phyloP scores from a whole-genome alignment of 2,888 invertebrate genomes.

The Blera fallax region DNA sequence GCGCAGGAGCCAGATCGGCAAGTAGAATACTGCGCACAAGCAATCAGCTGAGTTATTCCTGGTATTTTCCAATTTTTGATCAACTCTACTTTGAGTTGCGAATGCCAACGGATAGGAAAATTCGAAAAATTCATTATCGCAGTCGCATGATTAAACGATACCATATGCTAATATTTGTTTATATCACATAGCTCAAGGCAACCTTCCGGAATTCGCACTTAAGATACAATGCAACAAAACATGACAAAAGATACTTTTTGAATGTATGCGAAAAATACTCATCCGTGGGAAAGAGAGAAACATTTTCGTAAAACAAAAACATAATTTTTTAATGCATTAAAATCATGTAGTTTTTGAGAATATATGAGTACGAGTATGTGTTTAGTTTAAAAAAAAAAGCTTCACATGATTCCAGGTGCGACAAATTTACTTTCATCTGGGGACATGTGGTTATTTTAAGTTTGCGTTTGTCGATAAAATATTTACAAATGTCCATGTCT shows the following conservation, averaged over 20 bases:
- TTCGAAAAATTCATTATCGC: slow-evolving; percentile 8
- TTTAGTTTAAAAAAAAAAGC: not conserved
- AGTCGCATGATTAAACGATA: not conserved
- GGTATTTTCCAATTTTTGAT: slow-evolving; percentile 44
- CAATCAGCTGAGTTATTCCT: slow-evolving; percentile 45
- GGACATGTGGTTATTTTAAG: not conserved
- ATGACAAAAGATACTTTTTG: not conserved
- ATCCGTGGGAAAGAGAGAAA: not conserved
- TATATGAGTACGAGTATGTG: not conserved
- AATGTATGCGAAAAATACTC: not conserved
- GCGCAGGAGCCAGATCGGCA: slow-evolving; percentile 24
- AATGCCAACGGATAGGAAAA: not conserved
- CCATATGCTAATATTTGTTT: slow-evolving; percentile 25
- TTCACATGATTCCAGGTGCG: not conserved
- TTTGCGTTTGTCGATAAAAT: not conserved
- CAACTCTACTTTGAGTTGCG: slow-evolving; percentile 13
- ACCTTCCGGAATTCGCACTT: slow-evolving; percentile 2
- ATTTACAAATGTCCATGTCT: not conserved
- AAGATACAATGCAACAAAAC: not conserved
- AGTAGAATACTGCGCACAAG: slow-evolving; percentile 24
- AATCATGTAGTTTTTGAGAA: not conserved
- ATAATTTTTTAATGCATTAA: no score
- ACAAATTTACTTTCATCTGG: not conserved
- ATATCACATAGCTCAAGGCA: slow-evolving; percentile 9
- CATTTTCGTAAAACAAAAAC: not conserved